Percentiles rank a stretch among this genome's conserved stretches.
Evolutionary conservation across 2,888 invertebrate species (phyloP).

Genomic region (Lamproptera curius): DNA sequence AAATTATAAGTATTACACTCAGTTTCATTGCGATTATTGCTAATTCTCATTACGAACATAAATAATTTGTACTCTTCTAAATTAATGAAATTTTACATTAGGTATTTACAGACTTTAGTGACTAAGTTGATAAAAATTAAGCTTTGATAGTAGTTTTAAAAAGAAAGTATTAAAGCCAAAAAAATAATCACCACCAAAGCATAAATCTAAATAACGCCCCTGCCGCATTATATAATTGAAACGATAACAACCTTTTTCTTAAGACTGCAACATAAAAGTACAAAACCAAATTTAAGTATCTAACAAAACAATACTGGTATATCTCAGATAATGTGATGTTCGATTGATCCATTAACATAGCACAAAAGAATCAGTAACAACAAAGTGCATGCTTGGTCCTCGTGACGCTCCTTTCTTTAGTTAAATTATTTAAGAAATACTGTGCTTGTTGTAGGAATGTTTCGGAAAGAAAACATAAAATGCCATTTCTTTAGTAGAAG

Average conservation of each 20-base stretch:
- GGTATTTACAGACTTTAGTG: constrained; percentile 28
- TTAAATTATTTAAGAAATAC: constrained; percentile 24
- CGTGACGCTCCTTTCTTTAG: constrained; percentile 15
- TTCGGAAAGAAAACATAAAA: constrained; percentile 37
- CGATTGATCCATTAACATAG: background rate
- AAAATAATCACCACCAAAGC: constrained; percentile 43
- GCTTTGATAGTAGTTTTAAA: constrained; percentile 33
- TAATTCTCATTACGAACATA: constrained; percentile 51
- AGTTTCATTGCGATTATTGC: constrained; percentile 41
- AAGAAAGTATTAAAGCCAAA: constrained; percentile 29
- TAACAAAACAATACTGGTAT: constrained; percentile 16
- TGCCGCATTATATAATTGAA: constrained; percentile 20
- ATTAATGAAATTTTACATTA: constrained; percentile 56
- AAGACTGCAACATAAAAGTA: constrained; percentile 8
- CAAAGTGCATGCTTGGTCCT: constrained; percentile 32
- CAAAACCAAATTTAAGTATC: constrained; percentile 10
- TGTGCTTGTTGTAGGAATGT: constrained; percentile 46
- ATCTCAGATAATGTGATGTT: constrained; percentile 11
- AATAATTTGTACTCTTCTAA: constrained; percentile 75
- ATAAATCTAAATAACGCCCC: constrained; percentile 39
- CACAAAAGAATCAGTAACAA: constrained; percentile 9
- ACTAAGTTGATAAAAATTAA: constrained; percentile 39
- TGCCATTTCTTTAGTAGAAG: constrained; percentile 29
- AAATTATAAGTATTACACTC: constrained; percentile 18
- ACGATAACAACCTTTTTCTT: constrained; percentile 6